These are phyloP conservation scores for Bufo bufo DNA, from an alignment of 2,113 vertebrate genomes.

Conservation along the genomic window DNA sequence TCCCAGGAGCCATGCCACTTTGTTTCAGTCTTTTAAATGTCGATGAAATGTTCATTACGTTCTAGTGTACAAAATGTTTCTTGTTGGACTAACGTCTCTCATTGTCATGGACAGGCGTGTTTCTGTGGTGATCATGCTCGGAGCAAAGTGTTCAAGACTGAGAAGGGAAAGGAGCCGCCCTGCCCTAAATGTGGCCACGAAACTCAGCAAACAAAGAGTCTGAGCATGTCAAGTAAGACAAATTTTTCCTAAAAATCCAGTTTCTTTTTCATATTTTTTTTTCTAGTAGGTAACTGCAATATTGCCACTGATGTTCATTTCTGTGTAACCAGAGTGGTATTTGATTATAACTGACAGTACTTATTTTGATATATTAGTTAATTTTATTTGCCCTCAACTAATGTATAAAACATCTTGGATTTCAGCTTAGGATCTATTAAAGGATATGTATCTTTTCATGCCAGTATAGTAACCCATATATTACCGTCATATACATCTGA, in stretches of 20 bases:
- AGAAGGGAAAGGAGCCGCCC: constrained; percentile 92
- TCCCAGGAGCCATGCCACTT: not conserved
- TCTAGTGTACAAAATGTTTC: not conserved
- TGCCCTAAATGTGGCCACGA: constrained; percentile 98
- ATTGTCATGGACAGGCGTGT: constrained; percentile 79
- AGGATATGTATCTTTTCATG: too few relatives aligned
- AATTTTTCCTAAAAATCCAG: not conserved
- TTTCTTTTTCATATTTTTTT: too few relatives aligned
- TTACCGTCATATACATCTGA: too few relatives aligned
- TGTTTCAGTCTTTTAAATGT: not conserved
- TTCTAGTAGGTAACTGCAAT: too few relatives aligned
- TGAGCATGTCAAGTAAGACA: constrained; percentile 98
- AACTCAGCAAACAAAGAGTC: constrained; percentile 95
- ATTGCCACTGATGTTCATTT: too few relatives aligned
- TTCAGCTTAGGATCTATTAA: too few relatives aligned
- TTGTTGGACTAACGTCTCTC: not conserved
- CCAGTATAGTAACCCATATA: too few relatives aligned
- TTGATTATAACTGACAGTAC: too few relatives aligned
- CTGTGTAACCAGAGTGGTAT: too few relatives aligned
- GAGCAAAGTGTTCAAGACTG: constrained; percentile 97
- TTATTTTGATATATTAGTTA: too few relatives aligned
- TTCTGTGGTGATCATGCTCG: constrained; percentile 94
- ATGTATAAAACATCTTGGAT: too few relatives aligned
- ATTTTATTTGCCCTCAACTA: too few relatives aligned
- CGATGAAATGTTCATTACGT: not conserved